Evolutionary conservation across 2,797 vertebrate species (phyloP).

Genomic region (Lacerta bilineata): DNA sequence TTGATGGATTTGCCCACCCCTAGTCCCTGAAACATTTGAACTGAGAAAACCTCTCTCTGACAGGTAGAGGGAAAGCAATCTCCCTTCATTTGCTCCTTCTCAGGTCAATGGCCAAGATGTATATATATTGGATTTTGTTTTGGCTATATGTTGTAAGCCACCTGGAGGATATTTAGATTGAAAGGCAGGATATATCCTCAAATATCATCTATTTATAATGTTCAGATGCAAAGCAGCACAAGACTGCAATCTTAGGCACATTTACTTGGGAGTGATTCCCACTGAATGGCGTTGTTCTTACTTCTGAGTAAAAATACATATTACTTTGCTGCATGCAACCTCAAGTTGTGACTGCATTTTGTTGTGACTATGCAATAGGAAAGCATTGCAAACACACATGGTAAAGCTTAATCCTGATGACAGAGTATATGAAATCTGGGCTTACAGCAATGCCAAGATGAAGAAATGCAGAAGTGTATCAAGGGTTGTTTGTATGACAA

Average conservation of each 20-base stretch:
- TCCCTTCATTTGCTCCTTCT: too few species aligned
- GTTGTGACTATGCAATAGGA: conserved; percentile 54
- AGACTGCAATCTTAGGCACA: background rate
- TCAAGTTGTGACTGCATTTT: conserved; percentile 36
- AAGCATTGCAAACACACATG: conserved; percentile 50
- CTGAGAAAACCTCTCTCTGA: too few species aligned
- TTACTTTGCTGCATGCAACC: conserved; percentile 16
- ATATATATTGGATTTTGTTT: background rate
- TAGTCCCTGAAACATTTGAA: too few species aligned
- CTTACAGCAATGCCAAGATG: conserved; percentile 51
- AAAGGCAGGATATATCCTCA: background rate
- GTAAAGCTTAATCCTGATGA: conserved; percentile 65
- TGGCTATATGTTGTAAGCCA: background rate
- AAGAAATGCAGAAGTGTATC: conserved; percentile 54
- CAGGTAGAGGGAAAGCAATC: too few species aligned
- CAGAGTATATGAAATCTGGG: conserved; percentile 56
- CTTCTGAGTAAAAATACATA: conserved; percentile 11
- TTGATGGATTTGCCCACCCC: too few species aligned
- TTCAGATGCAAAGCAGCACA: conserved; percentile 37
- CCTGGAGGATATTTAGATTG: background rate
- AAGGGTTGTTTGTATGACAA: conserved; percentile 40
- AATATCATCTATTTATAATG: conserved; percentile 8
- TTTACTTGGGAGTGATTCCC: background rate
- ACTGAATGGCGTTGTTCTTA: background rate
- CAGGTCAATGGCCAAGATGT: too few species aligned